These are phyloP conservation scores for Channa striata DNA, from an alignment of 2,797 vertebrate species.

Conservation along the genomic window DNA sequence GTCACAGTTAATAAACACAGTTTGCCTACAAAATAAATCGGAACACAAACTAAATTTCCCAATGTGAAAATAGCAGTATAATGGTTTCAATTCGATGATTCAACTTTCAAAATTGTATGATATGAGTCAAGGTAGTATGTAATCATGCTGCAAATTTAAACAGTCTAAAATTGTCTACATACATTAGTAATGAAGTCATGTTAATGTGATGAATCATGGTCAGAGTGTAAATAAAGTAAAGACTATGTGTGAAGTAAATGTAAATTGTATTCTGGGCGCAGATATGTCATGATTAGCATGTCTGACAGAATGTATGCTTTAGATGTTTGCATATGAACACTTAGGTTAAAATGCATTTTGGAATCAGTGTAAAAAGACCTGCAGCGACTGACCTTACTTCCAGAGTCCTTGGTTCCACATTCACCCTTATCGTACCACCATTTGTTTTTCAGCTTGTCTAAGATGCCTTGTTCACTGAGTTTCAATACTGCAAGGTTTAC, in stretches of 20 bases:
- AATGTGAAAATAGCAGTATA: slow-evolving; percentile 80
- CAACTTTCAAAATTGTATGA: slow-evolving; percentile 60
- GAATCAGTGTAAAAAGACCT: slow-evolving; percentile 97
- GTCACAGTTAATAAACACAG: not conserved
- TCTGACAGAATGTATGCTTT: slow-evolving; percentile 63
- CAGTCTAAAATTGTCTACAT: slow-evolving; percentile 32
- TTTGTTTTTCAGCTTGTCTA: slow-evolving; percentile 99
- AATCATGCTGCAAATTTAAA: slow-evolving; percentile 72
- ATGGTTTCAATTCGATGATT: slow-evolving; percentile 78
- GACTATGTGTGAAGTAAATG: slow-evolving; percentile 54
- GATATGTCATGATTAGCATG: slow-evolving; percentile 51
- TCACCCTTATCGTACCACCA: slow-evolving; percentile 99
- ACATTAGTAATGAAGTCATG: slow-evolving; percentile 52
- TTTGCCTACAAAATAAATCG: slow-evolving; percentile 72
- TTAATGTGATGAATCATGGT: slow-evolving; percentile 59
- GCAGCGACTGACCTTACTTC: slow-evolving; percentile 99
- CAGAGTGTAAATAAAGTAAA: slow-evolving; percentile 37
- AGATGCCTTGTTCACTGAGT: slow-evolving; percentile 99
- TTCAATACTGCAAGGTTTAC: slow-evolving; percentile 99
- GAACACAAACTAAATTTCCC: slow-evolving; percentile 74
- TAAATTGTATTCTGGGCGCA: slow-evolving; percentile 28
- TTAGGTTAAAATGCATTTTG: slow-evolving; percentile 92
- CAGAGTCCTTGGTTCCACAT: slow-evolving; percentile 99
- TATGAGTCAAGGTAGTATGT: slow-evolving; percentile 65
- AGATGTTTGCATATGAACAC: slow-evolving; percentile 89